These are phyloP conservation scores for Cremastobaeus sp. DNA, from an alignment of 2,888 invertebrate species.

Conservation along the genomic window DNA sequence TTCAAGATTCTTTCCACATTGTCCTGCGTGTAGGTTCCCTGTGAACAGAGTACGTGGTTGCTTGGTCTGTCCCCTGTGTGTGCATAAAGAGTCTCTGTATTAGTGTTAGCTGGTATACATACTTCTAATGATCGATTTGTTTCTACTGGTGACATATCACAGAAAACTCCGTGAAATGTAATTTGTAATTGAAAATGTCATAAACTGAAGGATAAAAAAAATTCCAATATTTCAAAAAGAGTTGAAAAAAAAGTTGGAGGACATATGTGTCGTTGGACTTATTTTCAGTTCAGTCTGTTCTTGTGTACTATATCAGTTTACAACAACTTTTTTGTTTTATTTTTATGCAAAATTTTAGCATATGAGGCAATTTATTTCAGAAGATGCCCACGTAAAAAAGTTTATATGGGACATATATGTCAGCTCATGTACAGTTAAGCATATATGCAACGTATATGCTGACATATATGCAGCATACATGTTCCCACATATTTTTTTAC, in stretches of 20 bases:
- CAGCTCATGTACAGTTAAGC: no score
- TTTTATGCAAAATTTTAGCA: no score
- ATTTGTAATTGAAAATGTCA: slow-evolving; percentile 7
- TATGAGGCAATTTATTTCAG: no score
- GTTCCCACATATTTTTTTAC: no score
- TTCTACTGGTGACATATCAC: slow-evolving; percentile 5
- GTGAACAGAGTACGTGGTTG: slow-evolving; percentile 29
- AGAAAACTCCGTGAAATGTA: neutral
- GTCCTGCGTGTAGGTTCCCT: slow-evolving; percentile 37
- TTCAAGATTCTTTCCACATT: slow-evolving; percentile 39
- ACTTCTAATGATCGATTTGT: slow-evolving; percentile 30
- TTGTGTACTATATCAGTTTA: no score
- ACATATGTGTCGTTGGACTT: neutral
- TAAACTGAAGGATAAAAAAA: neutral
- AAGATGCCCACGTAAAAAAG: no score
- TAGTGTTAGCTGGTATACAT: slow-evolving; percentile 46
- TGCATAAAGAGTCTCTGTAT: slow-evolving; percentile 45
- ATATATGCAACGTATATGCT: no score
- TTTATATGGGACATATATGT: no score
- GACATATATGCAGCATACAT: no score
- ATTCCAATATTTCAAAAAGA: neutral
- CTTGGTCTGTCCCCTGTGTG: slow-evolving; percentile 46
- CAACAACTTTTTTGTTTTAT: no score
- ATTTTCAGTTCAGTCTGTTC: no score
- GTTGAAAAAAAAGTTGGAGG: neutral